phyloP scores from a whole-genome alignment of 2,113 vertebrate genomes.

The human (Homo sapiens) region GRCh38 chr3:134997001-134997500 shows the following conservation, averaged over 20 bases:
- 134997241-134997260: not conserved
- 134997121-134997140: not conserved
- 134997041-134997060: not conserved
- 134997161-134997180: not conserved
- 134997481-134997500: not conserved
- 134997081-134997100: not conserved
- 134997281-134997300: not conserved
- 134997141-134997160: not conserved
- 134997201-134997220: rapidly evolving
- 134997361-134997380: conserved; percentile 24
- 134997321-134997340: not conserved
- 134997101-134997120: not conserved
- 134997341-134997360: not conserved
- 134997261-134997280: not conserved
- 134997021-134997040: not conserved
- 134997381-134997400: not conserved
- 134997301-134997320: conserved; percentile 16
- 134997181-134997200: not conserved
- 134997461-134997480: conserved; percentile 40
- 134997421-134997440: not conserved
- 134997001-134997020: not conserved
- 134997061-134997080: conserved; percentile 39
- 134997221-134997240: not conserved
- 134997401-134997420: not conserved
- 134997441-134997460: conserved; percentile 23